A percentile compares a stretch with the other conserved stretches of the same genome.
phyloP scores from a whole-genome alignment of 2,797 vertebrate genomes.

The Melanogrammus aeglefinus region DNA sequence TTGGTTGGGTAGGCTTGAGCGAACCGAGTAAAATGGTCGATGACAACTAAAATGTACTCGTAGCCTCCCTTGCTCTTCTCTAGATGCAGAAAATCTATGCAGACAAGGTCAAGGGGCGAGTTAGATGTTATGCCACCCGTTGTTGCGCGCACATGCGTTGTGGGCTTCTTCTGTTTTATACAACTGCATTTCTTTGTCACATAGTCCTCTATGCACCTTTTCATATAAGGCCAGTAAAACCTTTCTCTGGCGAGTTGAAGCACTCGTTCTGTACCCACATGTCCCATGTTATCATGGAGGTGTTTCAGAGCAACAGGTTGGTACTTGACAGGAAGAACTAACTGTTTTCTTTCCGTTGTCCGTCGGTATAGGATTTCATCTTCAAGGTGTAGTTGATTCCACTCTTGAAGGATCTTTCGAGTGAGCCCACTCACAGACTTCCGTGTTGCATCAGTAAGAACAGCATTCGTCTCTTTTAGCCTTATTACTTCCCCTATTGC shows the following conservation, averaged over 20 bases:
- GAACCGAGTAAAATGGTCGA: constrained; percentile 13
- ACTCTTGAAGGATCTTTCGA: not conserved
- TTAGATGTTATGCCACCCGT: not conserved
- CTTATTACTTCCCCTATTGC: not conserved
- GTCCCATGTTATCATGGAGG: not conserved
- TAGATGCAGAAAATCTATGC: constrained; percentile 16
- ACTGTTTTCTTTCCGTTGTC: not conserved
- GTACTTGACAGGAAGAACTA: not conserved
- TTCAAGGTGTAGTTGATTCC: not conserved
- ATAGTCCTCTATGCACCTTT: not conserved
- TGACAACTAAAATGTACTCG: constrained; percentile 17
- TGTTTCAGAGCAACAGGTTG: not conserved
- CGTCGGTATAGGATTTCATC: not conserved
- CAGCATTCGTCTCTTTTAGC: not conserved
- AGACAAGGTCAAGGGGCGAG: constrained; percentile 6
- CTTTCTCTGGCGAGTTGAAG: not conserved
- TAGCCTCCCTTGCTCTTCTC: constrained; percentile 8
- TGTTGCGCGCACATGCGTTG: not conserved
- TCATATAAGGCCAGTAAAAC: not conserved
- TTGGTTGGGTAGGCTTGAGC: constrained; percentile 7
- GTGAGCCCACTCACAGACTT: not conserved
- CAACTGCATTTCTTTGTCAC: not conserved
- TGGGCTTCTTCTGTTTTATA: not conserved
- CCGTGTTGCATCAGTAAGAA: not conserved
- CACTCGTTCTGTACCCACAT: not conserved